Evolutionary conservation across 2,113 vertebrate species (phyloP).

Genomic region (Ammospiza nelsoni): DNA sequence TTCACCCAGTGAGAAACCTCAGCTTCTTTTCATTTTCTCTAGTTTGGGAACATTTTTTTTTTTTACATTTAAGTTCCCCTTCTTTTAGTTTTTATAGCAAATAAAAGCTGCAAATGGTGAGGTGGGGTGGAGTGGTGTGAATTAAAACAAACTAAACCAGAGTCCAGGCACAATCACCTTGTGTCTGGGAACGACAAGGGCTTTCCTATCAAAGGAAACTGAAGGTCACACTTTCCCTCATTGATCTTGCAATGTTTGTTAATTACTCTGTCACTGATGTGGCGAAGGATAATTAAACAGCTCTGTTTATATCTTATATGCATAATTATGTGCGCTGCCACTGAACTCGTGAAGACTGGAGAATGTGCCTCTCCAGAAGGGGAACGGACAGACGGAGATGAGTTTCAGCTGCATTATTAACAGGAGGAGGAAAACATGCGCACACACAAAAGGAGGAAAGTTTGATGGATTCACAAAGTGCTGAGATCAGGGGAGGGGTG

Average conservation of each 20-base stretch:
- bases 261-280: slow-evolving; percentile 99
- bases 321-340: slow-evolving; percentile 99
- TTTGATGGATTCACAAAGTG: slow-evolving; percentile 64
- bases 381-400: slow-evolving; percentile 74
- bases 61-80: slow-evolving; percentile 13
- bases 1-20: neutral
- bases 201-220: slow-evolving; percentile 87
- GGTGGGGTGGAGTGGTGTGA: neutral
- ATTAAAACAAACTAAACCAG: slow-evolving; percentile 64
- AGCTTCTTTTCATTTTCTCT: neutral
- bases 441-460: slow-evolving; percentile 58
- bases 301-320: slow-evolving; percentile 99
- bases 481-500: slow-evolving; percentile 47
- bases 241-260: slow-evolving; percentile 99
- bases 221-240: slow-evolving; percentile 99
- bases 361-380: slow-evolving; percentile 78
- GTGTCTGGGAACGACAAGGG: slow-evolving; percentile 79
- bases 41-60: neutral
- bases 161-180: slow-evolving; percentile 81
- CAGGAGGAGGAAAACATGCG: slow-evolving; percentile 44
- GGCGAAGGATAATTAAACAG: slow-evolving; percentile 99
- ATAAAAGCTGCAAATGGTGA: neutral
- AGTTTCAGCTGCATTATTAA: slow-evolving; percentile 71
- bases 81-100: neutral
- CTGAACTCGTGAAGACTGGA: slow-evolving; percentile 91